Evolutionary conservation across 2,888 invertebrate species (phyloP), one percentile per base, ranked within the genome.

Genomic region (Blastobasis lacticolella): DNA sequence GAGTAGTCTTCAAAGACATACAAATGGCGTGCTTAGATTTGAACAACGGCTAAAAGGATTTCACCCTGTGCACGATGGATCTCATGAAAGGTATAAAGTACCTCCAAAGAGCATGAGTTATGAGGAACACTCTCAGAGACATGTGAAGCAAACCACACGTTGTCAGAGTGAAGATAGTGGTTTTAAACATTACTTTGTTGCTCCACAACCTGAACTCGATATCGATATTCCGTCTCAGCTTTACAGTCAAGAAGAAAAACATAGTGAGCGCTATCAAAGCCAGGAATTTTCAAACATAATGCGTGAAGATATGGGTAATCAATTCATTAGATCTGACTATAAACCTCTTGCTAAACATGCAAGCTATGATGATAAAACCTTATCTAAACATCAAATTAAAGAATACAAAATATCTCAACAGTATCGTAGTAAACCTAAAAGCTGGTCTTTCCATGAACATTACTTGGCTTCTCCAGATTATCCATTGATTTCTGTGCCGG

Each of bases 381-480:
- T 91, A 37, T 91, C 91, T 0, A 91, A 90, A 63, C 89, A 90
- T 56, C 91, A 91, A 77, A 91, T 91, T 59, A 90, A 91, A 52
- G 91, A 91, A 65, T 91, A 91, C 58, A 91, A 91, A 74, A 79
- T 73, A 6, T 89, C 90, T 45, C 88, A 88, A 56, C 89, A 89
- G 63, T 88, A 84, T 62, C 89, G 89, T 23, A 90, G 90, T 63
- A 81, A 91, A 62, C 88, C 90, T 4, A 91, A 91, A 70, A 91
- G 91, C 61, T 91, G 90, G 83, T 91, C 91, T 6, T 91, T 91
- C 61, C 91, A 91, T 61, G 91, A 91, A 64, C 91, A 91, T 70
- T 89, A 91, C 69, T 72, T 91, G 1, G 77, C 88, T 46, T 88
- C 90, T 5, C 84, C 90, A 40, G 89, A 89, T 54, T 82, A 90